These are phyloP conservation scores for Macrosiphum euphorbiae DNA, from an alignment of 2,888 invertebrate species.

Conservation along the genomic window DNA sequence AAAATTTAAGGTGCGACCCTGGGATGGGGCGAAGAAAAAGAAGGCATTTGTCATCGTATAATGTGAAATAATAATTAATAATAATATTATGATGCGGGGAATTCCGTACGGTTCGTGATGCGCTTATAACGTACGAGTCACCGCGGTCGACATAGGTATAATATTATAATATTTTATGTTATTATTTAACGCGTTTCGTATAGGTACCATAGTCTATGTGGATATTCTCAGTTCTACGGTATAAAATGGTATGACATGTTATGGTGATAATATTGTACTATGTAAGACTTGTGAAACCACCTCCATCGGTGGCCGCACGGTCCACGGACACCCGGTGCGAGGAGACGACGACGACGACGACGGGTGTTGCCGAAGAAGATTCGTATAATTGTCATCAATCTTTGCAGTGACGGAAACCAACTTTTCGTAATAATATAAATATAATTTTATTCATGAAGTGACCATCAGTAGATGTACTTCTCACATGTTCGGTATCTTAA, in stretches of 20 bases:
- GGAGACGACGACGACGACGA: background rate
- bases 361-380: background rate
- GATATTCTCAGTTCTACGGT: background rate
- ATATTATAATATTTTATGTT: background rate
- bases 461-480: too few species aligned
- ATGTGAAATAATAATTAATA: background rate
- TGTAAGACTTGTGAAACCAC: background rate
- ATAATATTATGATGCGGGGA: background rate
- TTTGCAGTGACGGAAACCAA: background rate
- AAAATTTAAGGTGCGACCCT: background rate
- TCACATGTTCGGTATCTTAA: too few species aligned
- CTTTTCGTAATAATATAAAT: background rate
- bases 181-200: background rate
- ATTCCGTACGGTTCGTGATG: background rate
- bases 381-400: constrained; percentile 8
- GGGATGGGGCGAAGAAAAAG: background rate
- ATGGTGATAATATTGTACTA: background rate
- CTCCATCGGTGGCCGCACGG: background rate
- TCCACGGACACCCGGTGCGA: background rate
- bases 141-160: background rate
- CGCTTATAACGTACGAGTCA: background rate
- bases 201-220: too few species aligned
- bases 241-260: background rate
- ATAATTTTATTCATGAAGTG: background rate
- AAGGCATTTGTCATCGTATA: background rate